These are phyloP conservation scores for Cantharis rustica DNA, from an alignment of 2,888 invertebrate genomes.

Conservation along the genomic window DNA sequence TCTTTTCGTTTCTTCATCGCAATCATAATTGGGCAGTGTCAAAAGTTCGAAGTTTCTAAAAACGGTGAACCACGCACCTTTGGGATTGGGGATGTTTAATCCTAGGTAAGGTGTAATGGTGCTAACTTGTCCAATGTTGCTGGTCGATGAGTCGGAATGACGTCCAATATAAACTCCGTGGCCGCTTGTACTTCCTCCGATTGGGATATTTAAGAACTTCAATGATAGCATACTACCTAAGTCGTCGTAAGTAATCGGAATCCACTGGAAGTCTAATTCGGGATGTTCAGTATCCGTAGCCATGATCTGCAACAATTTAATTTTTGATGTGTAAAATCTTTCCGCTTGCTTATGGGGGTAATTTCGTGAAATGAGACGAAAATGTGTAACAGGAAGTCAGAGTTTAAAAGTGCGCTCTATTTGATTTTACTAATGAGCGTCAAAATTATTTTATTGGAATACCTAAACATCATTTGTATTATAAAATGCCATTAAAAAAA, in stretches of 20 bases:
- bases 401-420: no score
- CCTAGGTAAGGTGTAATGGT: background rate
- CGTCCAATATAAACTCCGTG: background rate
- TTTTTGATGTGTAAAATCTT: no score
- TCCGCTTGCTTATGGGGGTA: no score
- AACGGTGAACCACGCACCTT: background rate
- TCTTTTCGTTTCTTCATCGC: no score
- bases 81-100: background rate
- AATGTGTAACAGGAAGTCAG: no score
- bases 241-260: background rate
- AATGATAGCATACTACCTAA: background rate
- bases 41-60: slow-evolving; percentile 4
- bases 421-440: no score
- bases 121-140: background rate
- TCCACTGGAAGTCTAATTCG: background rate
- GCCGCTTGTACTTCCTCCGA: background rate
- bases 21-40: background rate
- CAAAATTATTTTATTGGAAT: no score
- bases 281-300: background rate
- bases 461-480: no score
- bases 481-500: no score
- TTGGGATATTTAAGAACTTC: background rate
- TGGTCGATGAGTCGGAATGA: background rate
- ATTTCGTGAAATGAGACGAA: no score
- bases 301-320: background rate